Evolutionary conservation across 64 coral and sea anemone genomes (phyloP).

Genomic region (Porites australiensis): DNA sequence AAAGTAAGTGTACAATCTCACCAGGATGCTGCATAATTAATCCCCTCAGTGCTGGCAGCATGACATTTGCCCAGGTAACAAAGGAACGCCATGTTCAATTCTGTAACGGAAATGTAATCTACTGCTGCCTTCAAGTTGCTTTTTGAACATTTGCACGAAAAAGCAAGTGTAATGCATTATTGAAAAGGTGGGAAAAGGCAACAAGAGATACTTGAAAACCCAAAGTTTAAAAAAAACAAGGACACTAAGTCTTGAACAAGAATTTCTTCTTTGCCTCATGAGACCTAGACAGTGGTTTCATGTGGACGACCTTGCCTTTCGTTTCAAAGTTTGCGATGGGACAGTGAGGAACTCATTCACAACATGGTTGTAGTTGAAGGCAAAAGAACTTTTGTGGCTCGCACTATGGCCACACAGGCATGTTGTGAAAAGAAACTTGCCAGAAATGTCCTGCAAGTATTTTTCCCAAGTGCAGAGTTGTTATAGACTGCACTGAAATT

Average conservation of each 20-base stretch:
- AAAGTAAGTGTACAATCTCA: conserved; percentile 18
- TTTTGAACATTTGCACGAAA: conserved; percentile 30
- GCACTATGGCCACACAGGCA: conserved; percentile 43
- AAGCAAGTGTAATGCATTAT: conserved; percentile 38
- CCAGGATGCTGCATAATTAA: conserved; percentile 38
- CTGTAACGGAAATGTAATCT: conserved; percentile 12
- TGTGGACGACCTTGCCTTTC: neutral
- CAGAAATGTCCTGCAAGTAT: conserved; percentile 15
- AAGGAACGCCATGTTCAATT: conserved; percentile 39
- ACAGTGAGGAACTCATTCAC: conserved; percentile 34
- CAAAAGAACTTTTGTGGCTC: conserved; percentile 13
- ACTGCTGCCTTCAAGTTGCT: conserved; percentile 37
- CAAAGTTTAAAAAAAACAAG: neutral
- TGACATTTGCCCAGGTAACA: conserved; percentile 34
- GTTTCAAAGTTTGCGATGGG: neutral
- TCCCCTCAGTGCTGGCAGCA: conserved; percentile 24
- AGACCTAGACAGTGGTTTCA: neutral
- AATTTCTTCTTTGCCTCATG: conserved; percentile 10
- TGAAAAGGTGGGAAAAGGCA: conserved; percentile 18
- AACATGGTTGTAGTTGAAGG: conserved; percentile 20
- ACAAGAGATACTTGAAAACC: neutral
- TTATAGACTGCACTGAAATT: conserved; percentile 48
- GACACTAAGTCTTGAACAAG: neutral
- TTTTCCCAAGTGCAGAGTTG: neutral
- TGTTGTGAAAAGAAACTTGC: conserved; percentile 15